A percentile compares a stretch with the other conserved stretches of the same genome.
Conservation (phyloP, 2,113 vertebrate genomes). For the Alexandromys fortis region DNA sequence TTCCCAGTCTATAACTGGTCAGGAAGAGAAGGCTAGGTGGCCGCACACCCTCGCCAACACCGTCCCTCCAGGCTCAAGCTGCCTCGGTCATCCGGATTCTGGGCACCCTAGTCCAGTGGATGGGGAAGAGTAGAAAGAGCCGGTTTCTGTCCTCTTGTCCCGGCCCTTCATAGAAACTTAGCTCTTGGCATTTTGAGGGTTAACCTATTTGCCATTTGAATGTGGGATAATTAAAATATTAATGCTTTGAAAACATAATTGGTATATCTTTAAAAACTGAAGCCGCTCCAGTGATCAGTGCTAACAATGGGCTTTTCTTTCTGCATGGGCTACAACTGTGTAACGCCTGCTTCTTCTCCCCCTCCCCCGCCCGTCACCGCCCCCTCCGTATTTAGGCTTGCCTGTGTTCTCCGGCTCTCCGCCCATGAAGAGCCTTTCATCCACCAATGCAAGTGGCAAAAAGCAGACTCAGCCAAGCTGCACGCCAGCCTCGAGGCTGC, state of each 20-base stretch:
- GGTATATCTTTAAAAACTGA: slow-evolving; percentile 84
- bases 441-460: slow-evolving; percentile 88
- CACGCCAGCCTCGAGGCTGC: slow-evolving; percentile 89
- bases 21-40: background rate
- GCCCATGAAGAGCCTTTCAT: slow-evolving; percentile 88
- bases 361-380: background rate
- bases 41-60: background rate
- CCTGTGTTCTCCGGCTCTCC: slow-evolving; percentile 85
- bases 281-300: slow-evolving; percentile 83
- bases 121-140: background rate
- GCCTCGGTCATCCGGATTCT: background rate
- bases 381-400: slow-evolving; percentile 83
- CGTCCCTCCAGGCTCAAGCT: background rate
- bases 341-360: slow-evolving; percentile 85
- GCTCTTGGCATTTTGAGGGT: slow-evolving; percentile 52
- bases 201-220: slow-evolving; percentile 81
- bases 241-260: slow-evolving; percentile 85
- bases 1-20: background rate
- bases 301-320: slow-evolving; percentile 83
- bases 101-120: background rate
- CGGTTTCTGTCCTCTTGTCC: slow-evolving; percentile 44
- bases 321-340: slow-evolving; percentile 82
- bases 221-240: slow-evolving; percentile 86
- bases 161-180: slow-evolving; percentile 48
- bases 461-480: slow-evolving; percentile 89